phyloP scores from a whole-genome alignment of 23 tunicate species.

The Botrylloides violaceus region DNA sequence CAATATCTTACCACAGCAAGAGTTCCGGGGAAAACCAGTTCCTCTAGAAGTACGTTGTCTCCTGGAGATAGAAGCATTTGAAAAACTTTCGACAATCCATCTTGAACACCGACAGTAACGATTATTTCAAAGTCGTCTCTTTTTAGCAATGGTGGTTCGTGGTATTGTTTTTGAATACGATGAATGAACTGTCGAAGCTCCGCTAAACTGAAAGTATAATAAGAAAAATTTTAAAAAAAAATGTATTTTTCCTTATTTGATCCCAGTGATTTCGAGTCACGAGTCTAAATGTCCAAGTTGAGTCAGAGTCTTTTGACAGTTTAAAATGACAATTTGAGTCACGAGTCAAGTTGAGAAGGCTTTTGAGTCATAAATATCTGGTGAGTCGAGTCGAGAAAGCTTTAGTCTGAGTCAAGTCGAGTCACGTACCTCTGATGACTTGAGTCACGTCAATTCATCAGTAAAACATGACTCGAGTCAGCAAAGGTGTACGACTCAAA shows the following conservation, averaged over 20 bases:
- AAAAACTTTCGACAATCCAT: slow-evolving; percentile 66
- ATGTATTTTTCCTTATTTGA: neutral
- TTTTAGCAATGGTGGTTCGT: slow-evolving; percentile 56
- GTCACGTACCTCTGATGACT: too few relatives aligned
- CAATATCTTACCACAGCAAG: slow-evolving; percentile 61
- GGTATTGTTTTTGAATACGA: slow-evolving; percentile 49
- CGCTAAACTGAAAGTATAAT: slow-evolving; percentile 17
- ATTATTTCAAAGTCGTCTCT: slow-evolving; percentile 19
- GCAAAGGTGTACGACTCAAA: too few relatives aligned
- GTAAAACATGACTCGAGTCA: neutral
- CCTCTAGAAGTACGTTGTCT: slow-evolving; percentile 67
- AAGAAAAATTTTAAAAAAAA: neutral
- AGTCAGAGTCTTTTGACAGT: too few relatives aligned
- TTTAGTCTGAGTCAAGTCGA: too few relatives aligned
- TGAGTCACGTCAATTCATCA: too few relatives aligned
- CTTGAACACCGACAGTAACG: slow-evolving; percentile 76
- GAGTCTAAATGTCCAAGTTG: too few relatives aligned
- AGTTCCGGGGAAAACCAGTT: slow-evolving; percentile 82
- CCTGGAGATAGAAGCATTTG: slow-evolving; percentile 58
- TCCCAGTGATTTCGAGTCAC: too few relatives aligned
- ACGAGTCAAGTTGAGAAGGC: too few relatives aligned
- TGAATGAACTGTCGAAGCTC: slow-evolving; percentile 31
- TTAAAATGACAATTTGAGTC: neutral
- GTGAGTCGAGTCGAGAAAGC: too few relatives aligned
- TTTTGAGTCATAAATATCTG: too few relatives aligned